Evolutionary conservation across 2,797 vertebrate genomes (phyloP), one percentile per base, ranked within the genome.

Genomic region (Phaenicophaeus curvirostris): DNA sequence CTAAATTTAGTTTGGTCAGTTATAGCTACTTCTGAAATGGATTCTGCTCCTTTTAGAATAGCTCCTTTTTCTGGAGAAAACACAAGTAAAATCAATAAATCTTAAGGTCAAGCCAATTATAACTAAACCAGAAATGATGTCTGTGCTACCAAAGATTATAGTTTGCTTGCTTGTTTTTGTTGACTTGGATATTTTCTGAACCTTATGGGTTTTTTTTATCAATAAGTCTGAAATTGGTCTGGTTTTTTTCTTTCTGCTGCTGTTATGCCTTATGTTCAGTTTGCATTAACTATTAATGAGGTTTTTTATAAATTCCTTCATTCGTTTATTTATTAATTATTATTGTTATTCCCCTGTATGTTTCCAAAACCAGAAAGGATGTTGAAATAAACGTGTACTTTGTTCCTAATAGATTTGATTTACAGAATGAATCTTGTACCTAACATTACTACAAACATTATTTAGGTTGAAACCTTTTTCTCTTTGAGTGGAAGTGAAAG

Each of bases 1-100:
- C 95, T 87, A 73, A 74, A 83, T 87, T 90, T 92, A 72, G 37
- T 84, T 90, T 59, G 69, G 66, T 55, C 51, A 85, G n/a, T 74
- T 87, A 51, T 18, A 83, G 24, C 27, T 65, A 33, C 41, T 72
- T 93, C 69, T 67, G 50, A 85, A 78, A 24, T 93, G 33, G 8
- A 51, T 71, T 87, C 21, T 61, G 4, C 33, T 92, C 33, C 11
- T 13, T 76, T 80, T 93, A 88, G 15, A 85, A 7, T 73, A 94
- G 23, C 11, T 69, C 9, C 0, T 78, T 89, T 88, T 84, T 61
- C 42, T 84, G 35, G 39, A 57, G 80, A 25, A 87, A 65, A 7
- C 68, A 41, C 23, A 41, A 20, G 6, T 86, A 44, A 62, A 85
- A 59, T 72, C 25, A 80, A 6, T 77, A 74, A 27, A 72, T 72